Base-by-base conservation (phyloP, 2,113 vertebrate species). In the Procapra przewalskii region DNA sequence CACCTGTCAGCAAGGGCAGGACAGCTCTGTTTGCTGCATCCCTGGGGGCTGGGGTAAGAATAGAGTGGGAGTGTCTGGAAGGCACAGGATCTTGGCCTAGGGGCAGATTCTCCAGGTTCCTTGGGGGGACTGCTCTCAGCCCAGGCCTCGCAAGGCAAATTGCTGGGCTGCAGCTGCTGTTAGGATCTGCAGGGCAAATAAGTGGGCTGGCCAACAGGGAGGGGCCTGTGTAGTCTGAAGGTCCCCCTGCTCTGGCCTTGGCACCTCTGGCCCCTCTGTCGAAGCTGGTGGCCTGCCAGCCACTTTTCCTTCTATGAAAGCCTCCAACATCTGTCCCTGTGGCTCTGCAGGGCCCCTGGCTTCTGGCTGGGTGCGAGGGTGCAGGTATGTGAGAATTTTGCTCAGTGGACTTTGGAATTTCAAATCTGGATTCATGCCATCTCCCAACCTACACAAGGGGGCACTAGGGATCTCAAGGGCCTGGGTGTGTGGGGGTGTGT, bases 31-130 rank as follows among this genome's bases (percentile, higher is more conserved):
- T 67, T 88, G 59, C 88, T 83, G 40, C 88, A 77, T 81, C 88
- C 92, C 75, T 45, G 67, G 90, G 77, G 50, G 3, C 13, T 83
- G 85, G 16, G n/a, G 59, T 75, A 95, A 97, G 90, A 97, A 94
- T 75, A 97, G 82, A 82, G 75, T 40, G 75, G 50, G 40, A 75
- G 43, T 79, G 48, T 97, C 80, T 1, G 19, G 50, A 55, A 86
- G 88, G 89, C 80, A 90, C 84, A 92, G 82, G 54, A 59, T 45
- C 89, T 71, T 77, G 31, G 86, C 43, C 85, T 71, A 43, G 2
- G 11, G 6, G 71, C 55, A 90, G 59, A 96, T 80, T 75, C 81
- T 54, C 79, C 23, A 45, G 57, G 77, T 21, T 90, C 71, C 40
- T 23, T 13, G 95, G 95, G 77, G 21, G 50, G 89, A 40, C 19